Conservation (phyloP, 2,888 invertebrate species). For the Tipula unca region DNA sequence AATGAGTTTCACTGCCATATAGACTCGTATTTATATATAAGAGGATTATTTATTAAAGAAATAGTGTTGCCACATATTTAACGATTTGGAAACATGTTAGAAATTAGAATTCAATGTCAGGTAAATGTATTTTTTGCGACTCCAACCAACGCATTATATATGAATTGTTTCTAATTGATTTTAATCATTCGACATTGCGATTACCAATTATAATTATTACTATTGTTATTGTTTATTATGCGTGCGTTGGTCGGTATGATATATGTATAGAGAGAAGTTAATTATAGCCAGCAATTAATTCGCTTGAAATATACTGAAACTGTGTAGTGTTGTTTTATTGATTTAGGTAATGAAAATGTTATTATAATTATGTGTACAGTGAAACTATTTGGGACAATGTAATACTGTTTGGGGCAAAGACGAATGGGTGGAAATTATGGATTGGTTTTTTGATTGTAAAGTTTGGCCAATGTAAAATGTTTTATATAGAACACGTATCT, state of each 20-base stretch:
- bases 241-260: neutral
- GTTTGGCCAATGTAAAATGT: too few species aligned
- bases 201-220: slow-evolving; percentile 2
- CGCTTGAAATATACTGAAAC: neutral
- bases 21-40: too few species aligned
- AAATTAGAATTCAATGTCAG: neutral
- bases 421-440: neutral
- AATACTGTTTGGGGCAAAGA: neutral
- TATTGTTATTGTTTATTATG: neutral
- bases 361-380: neutral
- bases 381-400: neutral
- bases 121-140: neutral
- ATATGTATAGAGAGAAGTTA: neutral
- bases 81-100: too few species aligned
- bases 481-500: too few species aligned
- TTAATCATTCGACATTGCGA: neutral
- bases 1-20: neutral
- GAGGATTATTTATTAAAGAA: neutral
- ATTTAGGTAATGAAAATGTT: neutral
- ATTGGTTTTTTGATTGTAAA: too few species aligned
- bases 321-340: neutral
- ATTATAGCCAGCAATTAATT: neutral
- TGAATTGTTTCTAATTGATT: neutral
- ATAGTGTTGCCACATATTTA: neutral
- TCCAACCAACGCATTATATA: neutral